Percentiles rank a stretch among this genome's conserved stretches.
Conservation (phyloP, 2,113 vertebrate genomes). For the Zonotrichia leucophrys region DNA sequence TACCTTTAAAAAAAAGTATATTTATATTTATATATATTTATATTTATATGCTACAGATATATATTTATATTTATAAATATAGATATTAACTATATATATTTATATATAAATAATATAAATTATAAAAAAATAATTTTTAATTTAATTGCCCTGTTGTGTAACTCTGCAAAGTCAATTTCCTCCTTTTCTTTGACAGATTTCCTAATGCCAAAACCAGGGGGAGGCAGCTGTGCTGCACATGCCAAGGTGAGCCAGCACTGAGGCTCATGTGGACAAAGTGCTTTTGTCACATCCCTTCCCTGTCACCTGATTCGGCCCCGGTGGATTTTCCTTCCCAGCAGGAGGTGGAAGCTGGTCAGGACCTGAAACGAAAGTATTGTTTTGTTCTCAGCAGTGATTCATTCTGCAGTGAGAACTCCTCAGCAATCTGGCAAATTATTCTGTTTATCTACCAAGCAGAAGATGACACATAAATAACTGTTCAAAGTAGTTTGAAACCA, state of each 20-base stretch:
- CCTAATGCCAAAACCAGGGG: background rate
- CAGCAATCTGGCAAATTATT: background rate
- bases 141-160: background rate
- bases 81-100: no score
- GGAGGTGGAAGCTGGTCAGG: background rate
- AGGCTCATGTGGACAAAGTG: background rate
- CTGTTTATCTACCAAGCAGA: background rate
- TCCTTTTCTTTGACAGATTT: background rate
- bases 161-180: background rate
- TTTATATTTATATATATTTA: no score
- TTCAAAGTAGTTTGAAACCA: background rate
- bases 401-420: background rate
- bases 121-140: no score
- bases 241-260: background rate
- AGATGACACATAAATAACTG: background rate
- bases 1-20: no score
- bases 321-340: background rate
- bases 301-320: background rate
- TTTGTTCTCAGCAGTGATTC: background rate
- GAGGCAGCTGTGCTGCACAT: background rate
- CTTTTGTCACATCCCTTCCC: background rate
- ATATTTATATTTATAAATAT: no score
- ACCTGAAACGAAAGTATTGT: background rate
- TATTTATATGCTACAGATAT: no score
- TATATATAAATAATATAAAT: no score